phyloP scores from a whole-genome alignment of 1,140 invertebrate species.

The Euura saliciscinereae region DNA sequence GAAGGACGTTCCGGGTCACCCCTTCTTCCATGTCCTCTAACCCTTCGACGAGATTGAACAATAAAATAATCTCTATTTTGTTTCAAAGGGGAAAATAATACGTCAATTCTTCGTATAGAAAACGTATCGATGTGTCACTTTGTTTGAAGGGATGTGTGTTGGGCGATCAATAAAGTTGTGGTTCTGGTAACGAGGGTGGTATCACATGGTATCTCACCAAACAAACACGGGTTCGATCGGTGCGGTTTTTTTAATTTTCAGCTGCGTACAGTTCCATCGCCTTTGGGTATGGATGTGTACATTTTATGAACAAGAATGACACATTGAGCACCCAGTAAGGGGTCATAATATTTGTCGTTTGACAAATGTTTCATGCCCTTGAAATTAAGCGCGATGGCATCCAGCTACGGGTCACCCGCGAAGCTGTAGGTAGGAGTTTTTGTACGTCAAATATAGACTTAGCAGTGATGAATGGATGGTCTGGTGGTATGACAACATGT shows the following conservation, averaged over 20 bases:
- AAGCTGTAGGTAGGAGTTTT: neutral
- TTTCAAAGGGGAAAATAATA: too few species aligned
- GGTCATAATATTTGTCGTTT: neutral
- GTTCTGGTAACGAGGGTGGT: constrained; percentile 1
- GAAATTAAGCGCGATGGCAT: neutral
- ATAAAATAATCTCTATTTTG: too few species aligned
- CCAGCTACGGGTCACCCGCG: neutral
- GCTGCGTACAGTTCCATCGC: neutral
- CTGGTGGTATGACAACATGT: neutral
- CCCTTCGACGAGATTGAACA: neutral
- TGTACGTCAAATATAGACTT: constrained; percentile 7
- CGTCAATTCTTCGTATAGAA: neutral
- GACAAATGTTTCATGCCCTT: neutral
- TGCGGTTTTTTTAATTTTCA: neutral
- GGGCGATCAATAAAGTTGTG: neutral
- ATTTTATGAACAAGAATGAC: neutral
- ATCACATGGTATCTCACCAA: neutral
- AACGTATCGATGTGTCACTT: neutral
- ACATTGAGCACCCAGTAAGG: neutral
- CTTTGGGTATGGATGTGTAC: neutral
- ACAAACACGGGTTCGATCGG: neutral
- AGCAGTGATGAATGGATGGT: constrained; percentile 6
- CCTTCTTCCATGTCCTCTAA: constrained; percentile 22
- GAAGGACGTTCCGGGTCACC: neutral
- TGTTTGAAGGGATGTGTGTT: neutral